Evolutionary conservation across 2,888 invertebrate genomes (phyloP).

Genomic region (Sepioteuthis lessoniana): DNA sequence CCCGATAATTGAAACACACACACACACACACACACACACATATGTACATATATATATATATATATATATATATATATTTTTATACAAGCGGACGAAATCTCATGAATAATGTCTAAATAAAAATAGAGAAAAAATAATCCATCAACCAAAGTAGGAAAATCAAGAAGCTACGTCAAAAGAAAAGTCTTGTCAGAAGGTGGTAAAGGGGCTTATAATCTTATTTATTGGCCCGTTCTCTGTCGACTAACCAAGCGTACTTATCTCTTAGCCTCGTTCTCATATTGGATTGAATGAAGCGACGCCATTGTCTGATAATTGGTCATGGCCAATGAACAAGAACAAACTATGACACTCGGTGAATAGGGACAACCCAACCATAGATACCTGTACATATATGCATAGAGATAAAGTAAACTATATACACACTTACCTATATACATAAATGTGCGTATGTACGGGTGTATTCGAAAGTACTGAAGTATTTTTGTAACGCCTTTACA

Average conservation of each 20-base stretch:
- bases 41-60: not conserved
- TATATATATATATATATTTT: too few species aligned
- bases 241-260: conserved; percentile 33
- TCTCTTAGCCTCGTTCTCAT: conserved; percentile 33
- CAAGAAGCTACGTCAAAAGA: not conserved
- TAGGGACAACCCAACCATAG: not conserved
- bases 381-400: not conserved
- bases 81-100: too few species aligned
- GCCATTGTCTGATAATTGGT: conserved; percentile 33
- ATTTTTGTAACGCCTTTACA: too few species aligned
- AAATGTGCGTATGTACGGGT: not conserved
- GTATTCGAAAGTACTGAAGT: too few species aligned
- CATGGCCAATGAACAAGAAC: conserved; percentile 12
- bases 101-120: too few species aligned
- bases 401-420: not conserved
- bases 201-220: conserved; percentile 33
- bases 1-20: not conserved
- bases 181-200: not conserved
- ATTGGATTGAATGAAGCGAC: conserved; percentile 33
- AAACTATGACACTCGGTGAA: conserved; percentile 33
- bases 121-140: not conserved
- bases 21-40: not conserved
- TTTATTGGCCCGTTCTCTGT: conserved; percentile 8
- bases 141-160: conserved; percentile 16
- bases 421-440: not conserved